Base-by-base conservation (phyloP, 2,888 invertebrate genomes). In the Heliconius ethilla region DNA sequence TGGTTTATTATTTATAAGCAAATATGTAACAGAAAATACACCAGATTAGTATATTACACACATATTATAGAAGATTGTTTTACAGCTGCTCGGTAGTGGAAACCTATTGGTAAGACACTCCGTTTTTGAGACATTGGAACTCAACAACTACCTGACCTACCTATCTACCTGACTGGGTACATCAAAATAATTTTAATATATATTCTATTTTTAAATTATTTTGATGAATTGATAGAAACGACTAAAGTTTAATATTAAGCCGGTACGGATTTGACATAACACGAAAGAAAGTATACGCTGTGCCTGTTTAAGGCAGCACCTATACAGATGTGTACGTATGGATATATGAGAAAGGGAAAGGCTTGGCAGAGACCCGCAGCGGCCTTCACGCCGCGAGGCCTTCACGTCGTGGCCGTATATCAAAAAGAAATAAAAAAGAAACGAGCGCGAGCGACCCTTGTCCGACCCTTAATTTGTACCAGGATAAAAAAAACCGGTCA, bases 391-490 rank as follows among this genome's bases (percentile, higher is more conserved):
- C 59, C 59, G 76, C 72, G 66, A 83, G 86, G 84, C 86, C 86
- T 86, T 86, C 83, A 83, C 82, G 80, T 82, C 79, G 55, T 77
- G 87, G 87, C 88, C 87, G 86, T 85, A 83, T 63, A 70, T 29
- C 27, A 86, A 89, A 85, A 84, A 33, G 33, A 82, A n/a, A 13
- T 45, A 69, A 77, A 69, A 72, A 76, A 77, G 13, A 75, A 81
- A 79, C 86, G 87, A 86, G 88, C 88, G 89, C 87, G 88, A 65
- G 63, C 82, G 85, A 86, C 83, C 86, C 87, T 85, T 87, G 88
- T 86, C 86, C 83, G 86, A 84, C 86, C 86, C 87, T 86, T 85
- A 91, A 91, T 91, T 91, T 91, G 91, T 91, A 89, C 33, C 11
- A n/a, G 29, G n/a, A 84, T 86, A 87, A 89, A 88, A 87, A 89